Base-by-base conservation (phyloP, 2,113 vertebrate species). In the Cheirogaleus medius region DNA sequence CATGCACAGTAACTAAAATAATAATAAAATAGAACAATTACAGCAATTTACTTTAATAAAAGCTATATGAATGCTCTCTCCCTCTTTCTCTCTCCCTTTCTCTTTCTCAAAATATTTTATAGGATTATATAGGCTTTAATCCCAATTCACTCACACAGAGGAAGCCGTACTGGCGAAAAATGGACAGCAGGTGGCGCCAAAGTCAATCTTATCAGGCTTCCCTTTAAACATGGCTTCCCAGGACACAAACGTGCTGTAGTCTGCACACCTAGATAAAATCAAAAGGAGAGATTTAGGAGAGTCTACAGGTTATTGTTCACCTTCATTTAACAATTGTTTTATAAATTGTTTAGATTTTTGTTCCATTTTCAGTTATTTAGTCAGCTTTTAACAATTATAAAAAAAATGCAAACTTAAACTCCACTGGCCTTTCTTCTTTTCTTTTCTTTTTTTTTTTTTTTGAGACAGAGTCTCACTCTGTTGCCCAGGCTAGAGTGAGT, bases 151-250 rank as follows among this genome's bases (percentile, higher is more conserved):
- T 90, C 21, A 21, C 1, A 6, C 69, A 69, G 39, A 81, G 27
- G 13, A 91, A 86, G 37, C 21, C 76, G 94, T 49, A 95, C 6
- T 92, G 52, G 11, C 39, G 27, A 49, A 9, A 47, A 39, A 8
- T 23, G 12, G 73, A 34, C 25, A 96, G 97, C n/a, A 98, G 98
- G 69, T 96, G 98, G 96, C 87, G 37, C 93, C 95, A 98, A 81
- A 98, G 97, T 60, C 97, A 49, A 3, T 11, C 20, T 87, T 90
- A 73, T 90, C 66, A 4, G 25, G 2, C 42, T 86, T 78, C 34
- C 32, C 8, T 94, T 47, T 73, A 77, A 91, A 47, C 21, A 56
- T 96, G 91, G 83, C 73, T 97, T 81, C 52, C 42, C 10, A 32
- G 13, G n/a, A 39, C 15, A 0, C 8, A 1, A 13, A n/a, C 0